Evolutionary conservation across 2,797 vertebrate species (phyloP).

Genomic region (Carcharodon carcharias): DNA sequence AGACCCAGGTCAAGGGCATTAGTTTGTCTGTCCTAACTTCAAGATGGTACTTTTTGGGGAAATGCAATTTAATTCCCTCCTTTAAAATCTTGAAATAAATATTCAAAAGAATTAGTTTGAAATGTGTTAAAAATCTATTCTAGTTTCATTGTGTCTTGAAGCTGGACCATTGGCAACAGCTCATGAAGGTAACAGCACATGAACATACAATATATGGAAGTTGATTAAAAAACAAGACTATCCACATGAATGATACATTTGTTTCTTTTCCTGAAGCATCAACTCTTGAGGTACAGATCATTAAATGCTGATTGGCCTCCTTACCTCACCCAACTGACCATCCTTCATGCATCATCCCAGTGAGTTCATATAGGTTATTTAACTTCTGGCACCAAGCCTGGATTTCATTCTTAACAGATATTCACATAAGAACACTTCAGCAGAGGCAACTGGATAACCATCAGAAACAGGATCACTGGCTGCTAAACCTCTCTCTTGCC

Average conservation of each 20-base stretch:
- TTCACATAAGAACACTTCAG: neutral
- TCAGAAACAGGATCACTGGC: neutral
- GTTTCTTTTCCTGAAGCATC: neutral
- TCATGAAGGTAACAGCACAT: neutral
- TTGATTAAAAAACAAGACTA: neutral
- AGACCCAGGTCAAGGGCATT: neutral
- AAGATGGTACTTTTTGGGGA: neutral
- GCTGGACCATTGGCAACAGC: too few species aligned
- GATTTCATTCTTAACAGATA: neutral
- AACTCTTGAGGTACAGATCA: neutral
- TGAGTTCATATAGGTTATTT: neutral
- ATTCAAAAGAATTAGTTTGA: neutral
- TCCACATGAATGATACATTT: neutral
- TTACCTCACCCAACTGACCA: neutral
- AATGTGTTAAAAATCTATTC: neutral
- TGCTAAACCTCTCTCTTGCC: neutral
- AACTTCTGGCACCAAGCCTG: neutral
- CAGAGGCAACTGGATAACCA: neutral
- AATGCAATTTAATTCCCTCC: neutral
- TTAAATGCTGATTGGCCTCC: neutral
- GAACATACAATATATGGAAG: neutral
- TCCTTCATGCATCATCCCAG: neutral
- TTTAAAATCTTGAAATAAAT: neutral
- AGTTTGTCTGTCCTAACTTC: neutral
- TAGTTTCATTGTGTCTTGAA: neutral